Evolutionary conservation across 2,888 invertebrate genomes (phyloP), one percentile per base, ranked within the genome.

Genomic region (Pelosia muscerda): DNA sequence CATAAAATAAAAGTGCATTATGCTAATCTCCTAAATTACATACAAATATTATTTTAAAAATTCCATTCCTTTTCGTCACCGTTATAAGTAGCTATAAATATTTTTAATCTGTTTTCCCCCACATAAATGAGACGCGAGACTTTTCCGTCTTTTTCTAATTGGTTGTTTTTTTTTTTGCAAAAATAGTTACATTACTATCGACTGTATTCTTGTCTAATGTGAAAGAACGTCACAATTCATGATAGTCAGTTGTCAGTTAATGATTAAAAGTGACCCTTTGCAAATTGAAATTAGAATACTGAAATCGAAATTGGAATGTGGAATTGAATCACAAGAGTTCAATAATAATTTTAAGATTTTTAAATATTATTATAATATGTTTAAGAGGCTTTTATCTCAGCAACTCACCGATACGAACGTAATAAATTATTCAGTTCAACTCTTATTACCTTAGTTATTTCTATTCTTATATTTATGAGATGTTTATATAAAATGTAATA

Each of bases 351-450:
- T 59, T 59, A 22, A 13, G 26, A n/a, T n/a, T 11, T 73, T 63
- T 68, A 76, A 65, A 73, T 72, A 76, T 55, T 28, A 61, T 22
- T 79, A 61, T 73, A 71, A 67, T 78, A n/a, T n/a, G n/a, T n/a
- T 10, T 38, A 80, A 82, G 88, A 88, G 88, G 88, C 77, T 82
- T 81, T 68, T 78, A 77, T 81, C 78, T 82, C 75, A 74, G 65
- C 72, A 86, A 85, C 89, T 89, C 89, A 89, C 89, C 89, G 89
- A 88, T 84, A 77, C 67, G 79, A 76, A 79, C 75, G 61, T 85
- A 80, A 84, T 81, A 81, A 72, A 81, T 82, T 81, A 59, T n/a
- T n/a, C n/a, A 2, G 11, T 77, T 76, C 42, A 66, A 69, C 75
- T 75, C 71, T 81, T 85, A 69, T 72, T 74, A 76, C 72, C 73